phyloP scores from a whole-genome alignment of 2,113 vertebrate species.

The Equus przewalskii region DNA sequence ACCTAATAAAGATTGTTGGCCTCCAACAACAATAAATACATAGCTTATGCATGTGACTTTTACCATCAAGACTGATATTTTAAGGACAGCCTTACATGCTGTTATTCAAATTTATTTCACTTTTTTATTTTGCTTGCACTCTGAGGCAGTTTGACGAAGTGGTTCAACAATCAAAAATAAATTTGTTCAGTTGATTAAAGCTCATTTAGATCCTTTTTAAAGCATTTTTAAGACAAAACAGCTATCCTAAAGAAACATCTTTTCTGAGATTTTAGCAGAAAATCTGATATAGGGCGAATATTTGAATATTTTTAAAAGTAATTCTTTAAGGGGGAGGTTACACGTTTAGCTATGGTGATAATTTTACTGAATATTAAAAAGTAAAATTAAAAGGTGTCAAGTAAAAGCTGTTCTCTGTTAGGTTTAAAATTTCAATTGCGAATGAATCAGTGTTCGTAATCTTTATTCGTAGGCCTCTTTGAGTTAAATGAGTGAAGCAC shows the following conservation, averaged over 20 bases:
- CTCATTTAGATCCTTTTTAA: not conserved
- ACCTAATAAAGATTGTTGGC: not conserved
- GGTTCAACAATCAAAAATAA: conserved; percentile 6
- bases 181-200: not conserved
- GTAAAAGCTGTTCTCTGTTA: not conserved
- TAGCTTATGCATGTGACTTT: not conserved
- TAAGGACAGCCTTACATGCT: not conserved
- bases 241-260: not conserved
- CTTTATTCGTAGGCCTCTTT: not conserved
- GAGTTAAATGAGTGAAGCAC: not conserved
- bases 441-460: not conserved
- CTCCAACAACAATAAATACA: not conserved
- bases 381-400: conserved; percentile 14
- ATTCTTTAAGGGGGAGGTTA: not conserved
- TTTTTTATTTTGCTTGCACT: not conserved
- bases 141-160: not conserved
- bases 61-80: not conserved
- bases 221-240: not conserved
- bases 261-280: conserved; percentile 11
- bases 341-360: not conserved
- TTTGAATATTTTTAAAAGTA: not conserved
- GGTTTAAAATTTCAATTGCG: not conserved
- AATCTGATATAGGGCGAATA: not conserved
- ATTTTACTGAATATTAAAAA: not conserved
- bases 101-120: not conserved